phyloP scores from a whole-genome alignment of 2,797 vertebrate genomes.

The Galagoides demidoff region DNA sequence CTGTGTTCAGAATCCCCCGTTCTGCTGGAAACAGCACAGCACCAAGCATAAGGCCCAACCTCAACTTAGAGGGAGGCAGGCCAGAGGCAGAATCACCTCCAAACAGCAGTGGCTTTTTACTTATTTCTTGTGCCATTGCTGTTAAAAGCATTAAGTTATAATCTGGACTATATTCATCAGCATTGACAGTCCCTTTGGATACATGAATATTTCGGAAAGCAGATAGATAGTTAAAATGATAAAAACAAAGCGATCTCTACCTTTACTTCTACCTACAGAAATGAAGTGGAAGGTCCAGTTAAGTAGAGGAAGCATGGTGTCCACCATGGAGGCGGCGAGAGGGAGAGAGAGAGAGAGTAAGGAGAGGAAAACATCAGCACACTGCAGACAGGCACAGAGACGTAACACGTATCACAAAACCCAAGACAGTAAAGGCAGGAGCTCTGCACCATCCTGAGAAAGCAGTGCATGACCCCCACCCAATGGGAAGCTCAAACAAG shows the following conservation, averaged over 20 bases:
- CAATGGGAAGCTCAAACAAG: slow-evolving; percentile 67
- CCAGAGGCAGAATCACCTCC: slow-evolving; percentile 11
- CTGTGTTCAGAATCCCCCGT: neutral
- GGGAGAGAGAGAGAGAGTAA: slow-evolving; percentile 73
- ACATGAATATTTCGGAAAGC: slow-evolving; percentile 75
- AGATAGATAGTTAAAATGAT: slow-evolving; percentile 75
- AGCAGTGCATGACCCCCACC: slow-evolving; percentile 60
- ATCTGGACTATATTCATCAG: slow-evolving; percentile 57
- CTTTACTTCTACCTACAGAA: slow-evolving; percentile 99
- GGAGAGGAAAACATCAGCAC: slow-evolving; percentile 77
- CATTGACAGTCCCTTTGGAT: slow-evolving; percentile 30
- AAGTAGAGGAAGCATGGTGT: slow-evolving; percentile 87
- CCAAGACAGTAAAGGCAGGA: slow-evolving; percentile 2
- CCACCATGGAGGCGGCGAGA: slow-evolving; percentile 85
- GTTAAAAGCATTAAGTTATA: slow-evolving; percentile 61
- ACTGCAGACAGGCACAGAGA: slow-evolving; percentile 62
- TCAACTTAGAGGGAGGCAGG: neutral
- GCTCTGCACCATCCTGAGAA: neutral
- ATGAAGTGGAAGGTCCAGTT: slow-evolving; percentile 88
- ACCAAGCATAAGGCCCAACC: neutral
- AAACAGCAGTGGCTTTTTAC: neutral
- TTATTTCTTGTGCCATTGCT: neutral
- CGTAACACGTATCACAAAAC: neutral
- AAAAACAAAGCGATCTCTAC: slow-evolving; percentile 92
- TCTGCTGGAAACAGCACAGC: neutral